Percentiles rank a stretch among this genome's conserved stretches.
Evolutionary conservation across 2,888 invertebrate genomes (phyloP).

Genomic region (Leuctra nigra): DNA sequence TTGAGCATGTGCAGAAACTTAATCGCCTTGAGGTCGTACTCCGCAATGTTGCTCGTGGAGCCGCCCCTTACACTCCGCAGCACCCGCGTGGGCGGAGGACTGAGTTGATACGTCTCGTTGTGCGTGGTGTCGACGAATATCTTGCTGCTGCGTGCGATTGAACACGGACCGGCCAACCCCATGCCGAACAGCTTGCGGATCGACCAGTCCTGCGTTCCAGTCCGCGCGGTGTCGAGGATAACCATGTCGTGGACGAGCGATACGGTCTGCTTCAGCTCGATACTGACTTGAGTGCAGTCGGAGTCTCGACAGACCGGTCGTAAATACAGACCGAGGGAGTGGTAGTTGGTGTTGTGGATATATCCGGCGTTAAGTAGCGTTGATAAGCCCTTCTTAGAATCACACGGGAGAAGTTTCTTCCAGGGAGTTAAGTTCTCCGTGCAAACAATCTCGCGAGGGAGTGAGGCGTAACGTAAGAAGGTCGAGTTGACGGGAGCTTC

Average conservation of each 20-base stretch:
- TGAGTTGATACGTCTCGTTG: conserved; percentile 49
- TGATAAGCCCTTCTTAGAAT: conserved; percentile 80
- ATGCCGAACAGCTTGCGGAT: conserved; percentile 81
- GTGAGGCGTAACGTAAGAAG: conserved; percentile 71
- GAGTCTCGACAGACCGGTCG: conserved; percentile 65
- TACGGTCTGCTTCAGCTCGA: conserved; percentile 80
- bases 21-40: conserved; percentile 57
- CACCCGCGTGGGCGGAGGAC: conserved; percentile 52
- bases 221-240: conserved; percentile 46
- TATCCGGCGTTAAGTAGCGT: conserved; percentile 83
- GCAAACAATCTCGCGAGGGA: conserved; percentile 94
- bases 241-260: conserved; percentile 80
- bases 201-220: conserved; percentile 67
- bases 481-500: conserved; percentile 46
- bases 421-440: conserved; percentile 99
- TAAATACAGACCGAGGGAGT: conserved; percentile 82
- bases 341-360: conserved; percentile 88
- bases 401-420: conserved; percentile 95
- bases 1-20: conserved; percentile 49
- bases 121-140: conserved; percentile 72
- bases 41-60: conserved; percentile 56
- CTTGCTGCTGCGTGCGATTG: conserved; percentile 67
- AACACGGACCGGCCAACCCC: conserved; percentile 74
- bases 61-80: conserved; percentile 62
- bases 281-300: conserved; percentile 52